Percentiles rank a stretch among this genome's conserved stretches.
Evolutionary conservation across 2,888 invertebrate genomes (phyloP).

Genomic region (Heliconius aoede): DNA sequence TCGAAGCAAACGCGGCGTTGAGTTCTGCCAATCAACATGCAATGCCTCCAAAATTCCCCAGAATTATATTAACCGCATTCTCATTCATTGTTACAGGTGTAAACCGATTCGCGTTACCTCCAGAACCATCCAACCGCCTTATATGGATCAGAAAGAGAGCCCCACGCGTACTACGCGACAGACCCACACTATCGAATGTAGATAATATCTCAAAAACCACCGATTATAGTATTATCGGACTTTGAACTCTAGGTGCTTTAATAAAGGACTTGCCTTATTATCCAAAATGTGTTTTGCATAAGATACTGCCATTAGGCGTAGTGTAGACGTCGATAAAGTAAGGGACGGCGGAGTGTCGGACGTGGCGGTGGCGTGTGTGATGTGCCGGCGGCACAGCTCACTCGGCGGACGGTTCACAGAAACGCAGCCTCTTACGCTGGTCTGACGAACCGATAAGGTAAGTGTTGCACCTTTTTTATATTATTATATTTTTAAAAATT

Average conservation of each 20-base stretch:
- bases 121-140: constrained; percentile 63
- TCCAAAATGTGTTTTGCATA: constrained; percentile 56
- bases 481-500: too few relatives aligned
- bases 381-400: constrained; percentile 70
- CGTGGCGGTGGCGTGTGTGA: constrained; percentile 65
- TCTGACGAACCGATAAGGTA: constrained; percentile 81
- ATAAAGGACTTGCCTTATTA: constrained; percentile 64
- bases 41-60: too few relatives aligned
- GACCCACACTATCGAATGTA: constrained; percentile 70
- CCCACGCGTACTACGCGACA: constrained; percentile 72
- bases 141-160: constrained; percentile 80
- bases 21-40: too few relatives aligned
- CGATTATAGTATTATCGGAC: constrained; percentile 44
- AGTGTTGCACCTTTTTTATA: too few relatives aligned
- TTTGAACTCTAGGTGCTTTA: constrained; percentile 63
- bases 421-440: constrained; percentile 62
- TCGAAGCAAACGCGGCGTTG: too few relatives aligned
- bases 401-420: constrained; percentile 55
- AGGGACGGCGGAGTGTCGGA: constrained; percentile 53
- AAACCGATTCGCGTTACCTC: constrained; percentile 1
- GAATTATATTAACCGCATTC: neutral
- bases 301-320: constrained; percentile 49
- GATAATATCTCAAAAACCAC: constrained; percentile 66
- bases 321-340: constrained; percentile 44
- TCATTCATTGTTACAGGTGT: constrained; percentile 17